Percentiles rank a stretch among this genome's conserved stretches.
Conservation (phyloP, 2,113 vertebrate species). For the Brachyistius frenatus region DNA sequence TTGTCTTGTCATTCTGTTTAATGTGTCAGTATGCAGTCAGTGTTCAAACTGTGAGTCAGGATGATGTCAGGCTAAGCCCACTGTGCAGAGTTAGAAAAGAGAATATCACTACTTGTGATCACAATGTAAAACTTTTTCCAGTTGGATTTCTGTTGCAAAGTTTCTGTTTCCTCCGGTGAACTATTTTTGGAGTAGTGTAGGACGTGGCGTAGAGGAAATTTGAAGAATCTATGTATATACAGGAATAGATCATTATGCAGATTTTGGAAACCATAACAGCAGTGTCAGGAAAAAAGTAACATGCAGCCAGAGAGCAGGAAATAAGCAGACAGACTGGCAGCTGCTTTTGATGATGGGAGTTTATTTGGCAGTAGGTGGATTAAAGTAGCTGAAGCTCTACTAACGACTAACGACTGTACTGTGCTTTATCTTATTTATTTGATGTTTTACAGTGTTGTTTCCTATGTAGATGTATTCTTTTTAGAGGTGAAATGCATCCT, state of each 20-base stretch:
- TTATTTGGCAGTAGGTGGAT: slow-evolving; percentile 40
- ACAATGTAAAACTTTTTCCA: slow-evolving; percentile 45
- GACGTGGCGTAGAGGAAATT: slow-evolving; percentile 34
- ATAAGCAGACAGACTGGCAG: slow-evolving; percentile 58
- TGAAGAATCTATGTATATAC: slow-evolving; percentile 38
- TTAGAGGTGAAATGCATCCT: slow-evolving; percentile 4
- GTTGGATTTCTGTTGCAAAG: slow-evolving; percentile 10
- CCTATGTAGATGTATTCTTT: neutral
- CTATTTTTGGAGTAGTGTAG: slow-evolving; percentile 51
- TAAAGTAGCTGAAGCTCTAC: slow-evolving; percentile 41
- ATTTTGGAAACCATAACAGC: slow-evolving; percentile 38
- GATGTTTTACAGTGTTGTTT: slow-evolving; percentile 27
- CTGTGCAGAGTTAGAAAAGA: slow-evolving; percentile 19
- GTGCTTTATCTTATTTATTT: neutral
- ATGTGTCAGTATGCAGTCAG: slow-evolving; percentile 38
- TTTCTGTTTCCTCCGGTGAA: slow-evolving; percentile 17
- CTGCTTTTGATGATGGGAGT: slow-evolving; percentile 50
- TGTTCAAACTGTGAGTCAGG: slow-evolving; percentile 21
- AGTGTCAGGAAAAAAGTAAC: slow-evolving; percentile 41
- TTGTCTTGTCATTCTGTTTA: slow-evolving; percentile 46
- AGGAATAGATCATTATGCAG: slow-evolving; percentile 60
- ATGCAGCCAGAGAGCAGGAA: slow-evolving; percentile 44
- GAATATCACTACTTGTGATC: slow-evolving; percentile 39
- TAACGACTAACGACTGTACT: neutral
- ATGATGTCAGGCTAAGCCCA: slow-evolving; percentile 39